Base-by-base conservation (phyloP, 1,140 invertebrate species). In the Pachyrhynchus sulphureomaculatus region DNA sequence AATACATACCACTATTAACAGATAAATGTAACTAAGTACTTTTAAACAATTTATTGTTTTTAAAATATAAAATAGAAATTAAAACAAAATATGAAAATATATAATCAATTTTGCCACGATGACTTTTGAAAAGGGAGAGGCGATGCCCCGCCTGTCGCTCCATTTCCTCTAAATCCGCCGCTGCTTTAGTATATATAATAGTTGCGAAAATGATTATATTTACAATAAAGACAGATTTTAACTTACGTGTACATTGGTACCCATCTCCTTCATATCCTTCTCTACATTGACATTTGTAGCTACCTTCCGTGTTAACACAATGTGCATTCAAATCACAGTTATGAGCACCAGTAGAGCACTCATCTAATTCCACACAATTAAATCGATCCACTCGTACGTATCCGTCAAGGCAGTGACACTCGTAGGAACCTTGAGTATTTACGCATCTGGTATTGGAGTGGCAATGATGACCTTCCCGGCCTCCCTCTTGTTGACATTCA, bases 241-340 rank as follows among this genome's bases (percentile, higher is more conserved):
- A 67, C 87, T 86, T 79, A 93, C 91, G 90, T 78, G 83, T 81
- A 76, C 92, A 95, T 15, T 80, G 79, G 74, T 86, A 86, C 52
- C 93, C 93, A 75, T 95, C 86, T 39, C 93, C 93, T 23, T 80
- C 78, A 78, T 91, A 96, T 4, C 93, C 93, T 8, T 84, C 78
- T 20, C 83, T 80, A 79, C 94, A 97, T 6, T 83, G 77, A 76
- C 94, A 97, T 44, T 84, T 83, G 78, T 92, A 95, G 59, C 88
- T 89, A 34, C 93, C 94, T 56, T 85, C 84, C 24, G 91, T 90
- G 79, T 96, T 96, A 57, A 86, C 82, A 78, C 94, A 96, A 29
- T 83, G 82, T 4, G 93, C 91, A 74, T 92, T 84, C 49, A 80
- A 72, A 76, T 93, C 84, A 75, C 93, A 95, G 49, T 80, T 76